Evolutionary conservation across 2,113 vertebrate species (phyloP), one percentile per base, ranked within the genome.

Genomic region (Alexandromys fortis): DNA sequence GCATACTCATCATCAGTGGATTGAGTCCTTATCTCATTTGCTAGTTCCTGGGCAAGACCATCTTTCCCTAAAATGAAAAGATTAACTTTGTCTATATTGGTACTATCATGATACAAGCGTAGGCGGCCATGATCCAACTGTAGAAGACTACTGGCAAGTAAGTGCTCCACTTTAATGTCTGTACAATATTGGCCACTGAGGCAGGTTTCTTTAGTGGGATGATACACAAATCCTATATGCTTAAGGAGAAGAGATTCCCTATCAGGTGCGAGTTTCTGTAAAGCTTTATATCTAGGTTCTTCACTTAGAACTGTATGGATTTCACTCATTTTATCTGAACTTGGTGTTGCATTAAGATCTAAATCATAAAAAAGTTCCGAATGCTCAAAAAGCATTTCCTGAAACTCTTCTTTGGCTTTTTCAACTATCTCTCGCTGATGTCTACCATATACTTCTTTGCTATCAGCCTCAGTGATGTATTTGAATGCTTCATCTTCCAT

Each of bases 311-410:
- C 99, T 76, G 99, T 98, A 98, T 99, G 99, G 96, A 99, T 99
- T 97, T 99, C 99, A 95, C 99, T 99, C 99, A 99, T 99, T 99
- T 99, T 99, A 98, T 99, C 99, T 93, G 98, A 99, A 98, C 99
- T 99, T 38, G 99, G 99, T 91, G 99, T 99, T 97, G 99, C 99
- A 95, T 99, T 99, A 93, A 99, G 99, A 98, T 99, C 99, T 98
- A 99, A 98, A 98, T 99, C 99, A 97, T 99, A 99, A 99, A 99
- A 99, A 16, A 99, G 98, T 97, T 99, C 99, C 45, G 99, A 99
- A 72, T 99, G 99, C 98, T 99, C 99, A 98, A 99, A 99, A 98
- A 99, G 99, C 99, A 99, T 99, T 99, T 99, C 99, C 98, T 99
- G 99, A 99, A 99, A 99, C 98, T 99, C 99, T 98, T 99, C 99